Base-by-base conservation (phyloP, 2,888 invertebrate species). In the Dysmachus trigonus region DNA sequence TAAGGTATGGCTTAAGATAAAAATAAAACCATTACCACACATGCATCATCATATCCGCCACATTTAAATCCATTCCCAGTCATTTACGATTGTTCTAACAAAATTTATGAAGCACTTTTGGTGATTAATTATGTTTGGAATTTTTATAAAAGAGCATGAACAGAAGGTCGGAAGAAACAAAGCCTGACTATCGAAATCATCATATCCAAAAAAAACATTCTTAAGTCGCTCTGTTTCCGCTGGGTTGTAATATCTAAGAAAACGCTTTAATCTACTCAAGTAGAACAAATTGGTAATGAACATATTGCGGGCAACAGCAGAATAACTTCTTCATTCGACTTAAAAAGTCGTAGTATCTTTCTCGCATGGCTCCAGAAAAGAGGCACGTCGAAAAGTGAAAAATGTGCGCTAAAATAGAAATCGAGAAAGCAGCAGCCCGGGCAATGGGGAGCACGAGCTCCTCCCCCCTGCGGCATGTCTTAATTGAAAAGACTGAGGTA, bases 261-360 rank as follows among this genome's bases (percentile, higher is more conserved):
- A 18, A 51, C 18, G 51, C 27, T 62, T 18, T 62, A 62, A 62
- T 62, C 62, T 22, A 62, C 62, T 62, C 62, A 27, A 41, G 77
- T 77, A 77, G 77, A 41, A 77, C 77, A 77, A 77, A 77, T 77
- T 47, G 47, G 47, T 77, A 77, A 47, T 77, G 47, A 76, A 22
- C 76, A 18, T 77, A 41, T 62, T 62, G 27, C 62, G 62, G 22
- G 62, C 18, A 62, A 62, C 27, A 62, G 62, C 27, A 27, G 62
- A 62, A 62, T 22, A 53, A 53, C 18, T 62, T 22, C 27, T 47
- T 47, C n/a, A 27, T 7, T 62, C 27, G 10, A 7, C 62, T 22
- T n/a, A n/a, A n/a, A 22, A 18, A 27, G 62, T 62, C 62, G 27
- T 27, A 62, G 62, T 18, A 18, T 62, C 22, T 51, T 13, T 51